phyloP scores from a whole-genome alignment of 2,113 vertebrate species.

The Mola mola region DNA sequence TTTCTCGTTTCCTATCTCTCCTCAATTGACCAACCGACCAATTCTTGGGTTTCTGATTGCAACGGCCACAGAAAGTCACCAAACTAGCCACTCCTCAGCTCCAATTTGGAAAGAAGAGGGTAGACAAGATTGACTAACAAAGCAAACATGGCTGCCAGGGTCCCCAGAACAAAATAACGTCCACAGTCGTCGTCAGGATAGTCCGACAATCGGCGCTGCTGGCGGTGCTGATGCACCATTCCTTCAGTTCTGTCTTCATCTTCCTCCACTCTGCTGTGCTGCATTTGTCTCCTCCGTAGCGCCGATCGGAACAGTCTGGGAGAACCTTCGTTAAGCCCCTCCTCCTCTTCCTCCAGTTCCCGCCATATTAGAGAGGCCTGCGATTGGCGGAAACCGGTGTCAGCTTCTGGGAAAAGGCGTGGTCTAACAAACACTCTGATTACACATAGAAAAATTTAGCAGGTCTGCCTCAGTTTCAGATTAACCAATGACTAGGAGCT shows the following conservation, averaged over 20 bases:
- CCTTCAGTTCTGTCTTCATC: slow-evolving; percentile 53
- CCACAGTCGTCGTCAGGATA: slow-evolving; percentile 88
- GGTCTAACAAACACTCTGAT: slow-evolving; percentile 62
- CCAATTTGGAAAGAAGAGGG: slow-evolving; percentile 87
- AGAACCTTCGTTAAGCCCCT: slow-evolving; percentile 71
- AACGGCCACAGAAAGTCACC: not conserved
- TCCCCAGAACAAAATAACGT: slow-evolving; percentile 92
- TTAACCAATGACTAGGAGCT: not conserved
- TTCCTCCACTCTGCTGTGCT: slow-evolving; percentile 59
- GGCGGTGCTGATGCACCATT: slow-evolving; percentile 34
- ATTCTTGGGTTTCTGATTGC: too few relatives aligned
- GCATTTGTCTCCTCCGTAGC: slow-evolving; percentile 58
- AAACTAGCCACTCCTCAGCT: slow-evolving; percentile 67
- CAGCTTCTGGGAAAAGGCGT: slow-evolving; percentile 86
- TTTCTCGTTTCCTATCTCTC: not conserved
- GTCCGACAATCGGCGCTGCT: slow-evolving; percentile 74
- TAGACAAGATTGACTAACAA: slow-evolving; percentile 92
- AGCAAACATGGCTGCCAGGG: slow-evolving; percentile 89
- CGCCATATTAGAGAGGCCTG: slow-evolving; percentile 99
- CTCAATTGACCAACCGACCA: not conserved
- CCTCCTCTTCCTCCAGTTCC: slow-evolving; percentile 97
- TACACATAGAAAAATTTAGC: slow-evolving; percentile 7
- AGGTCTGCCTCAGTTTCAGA: not conserved
- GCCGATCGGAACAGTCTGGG: slow-evolving; percentile 77
- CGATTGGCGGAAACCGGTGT: slow-evolving; percentile 97